These are phyloP conservation scores for Leistus spinibarbis DNA, from an alignment of 2,888 invertebrate species.

Conservation along the genomic window DNA sequence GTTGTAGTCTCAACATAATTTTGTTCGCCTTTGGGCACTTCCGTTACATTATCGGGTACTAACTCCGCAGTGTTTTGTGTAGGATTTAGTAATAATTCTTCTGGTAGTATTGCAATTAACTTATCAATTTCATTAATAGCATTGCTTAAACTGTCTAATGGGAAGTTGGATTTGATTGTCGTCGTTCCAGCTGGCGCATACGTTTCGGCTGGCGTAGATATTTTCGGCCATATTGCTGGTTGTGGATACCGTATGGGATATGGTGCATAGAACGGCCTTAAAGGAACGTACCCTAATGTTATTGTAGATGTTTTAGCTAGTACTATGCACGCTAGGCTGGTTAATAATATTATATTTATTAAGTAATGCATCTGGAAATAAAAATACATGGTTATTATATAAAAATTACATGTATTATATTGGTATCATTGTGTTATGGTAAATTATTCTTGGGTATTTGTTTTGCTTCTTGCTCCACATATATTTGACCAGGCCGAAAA, in stretches of 20 bases:
- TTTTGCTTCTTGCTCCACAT: background rate
- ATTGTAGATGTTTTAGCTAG: background rate
- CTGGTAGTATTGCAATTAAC: slow-evolving; percentile 8
- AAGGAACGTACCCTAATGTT: slow-evolving; percentile 1
- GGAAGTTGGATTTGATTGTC: background rate
- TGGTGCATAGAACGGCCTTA: background rate
- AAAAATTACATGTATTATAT: background rate
- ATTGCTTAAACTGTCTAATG: background rate
- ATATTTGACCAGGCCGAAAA: too few relatives aligned
- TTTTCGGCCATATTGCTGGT: slow-evolving; percentile 5
- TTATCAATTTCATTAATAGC: slow-evolving; percentile 16
- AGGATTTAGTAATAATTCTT: background rate
- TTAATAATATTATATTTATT: slow-evolving; percentile 10
- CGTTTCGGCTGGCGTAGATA: background rate
- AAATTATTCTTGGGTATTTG: background rate
- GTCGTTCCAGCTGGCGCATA: background rate
- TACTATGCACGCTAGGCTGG: background rate
- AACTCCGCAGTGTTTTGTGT: background rate
- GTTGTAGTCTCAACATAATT: too few relatives aligned
- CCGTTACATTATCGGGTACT: too few relatives aligned
- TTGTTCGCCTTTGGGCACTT: too few relatives aligned
- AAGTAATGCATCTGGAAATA: slow-evolving; percentile 23
- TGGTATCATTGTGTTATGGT: too few relatives aligned
- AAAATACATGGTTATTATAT: background rate
- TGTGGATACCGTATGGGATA: slow-evolving; percentile 1